Evolutionary conservation across 1,140 invertebrate species (phyloP), one percentile per base, ranked within the genome.

Genomic region (Drosophila orosa): DNA sequence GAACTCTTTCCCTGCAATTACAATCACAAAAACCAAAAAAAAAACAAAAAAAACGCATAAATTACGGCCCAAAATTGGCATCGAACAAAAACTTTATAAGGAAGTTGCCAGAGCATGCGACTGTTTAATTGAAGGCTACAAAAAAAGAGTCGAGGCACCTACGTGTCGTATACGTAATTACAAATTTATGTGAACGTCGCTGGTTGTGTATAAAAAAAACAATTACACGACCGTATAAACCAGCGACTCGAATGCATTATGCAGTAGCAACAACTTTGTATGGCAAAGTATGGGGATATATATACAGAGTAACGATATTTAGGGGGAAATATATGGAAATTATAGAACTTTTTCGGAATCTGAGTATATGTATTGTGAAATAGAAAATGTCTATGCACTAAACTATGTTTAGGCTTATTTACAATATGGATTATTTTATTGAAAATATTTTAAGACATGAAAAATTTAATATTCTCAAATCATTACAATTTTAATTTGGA

Each of bases 151-250:
- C 29, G 60, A 68, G 45, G 63, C 80, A 78, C 75, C 80, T 84
- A 87, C 84, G 69, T 78, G 84, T 74, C 84, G 84, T 87, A 87
- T 87, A 84, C 84, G 84, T 89, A 87, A 89, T 87, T 87, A 87
- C 68, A 80, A 84, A 87, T 89, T 89, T 84, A 87, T 87, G 83
- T 74, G 83, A 86, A 87, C 60, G 66, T 62, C 65, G 63, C 42
- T 59, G 52, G 29, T 9, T 74, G 68, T 74, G 50, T 85, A 44
- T 12, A 67, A 59, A 60, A 57, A 59, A 65, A 72, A 74, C 80
- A 82, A 78, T 82, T 69, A 73, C 76, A 67, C 37, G 60, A 57
- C 42, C 40, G 25, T 29, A 33, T 35, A 44, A 59, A 33, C 37
- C 39, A 74, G 37, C 58, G 35, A 44, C 47, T 73, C 29, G 52